Conservation (phyloP, 2,797 vertebrate genomes). For the Leuciscus waleckii region DNA sequence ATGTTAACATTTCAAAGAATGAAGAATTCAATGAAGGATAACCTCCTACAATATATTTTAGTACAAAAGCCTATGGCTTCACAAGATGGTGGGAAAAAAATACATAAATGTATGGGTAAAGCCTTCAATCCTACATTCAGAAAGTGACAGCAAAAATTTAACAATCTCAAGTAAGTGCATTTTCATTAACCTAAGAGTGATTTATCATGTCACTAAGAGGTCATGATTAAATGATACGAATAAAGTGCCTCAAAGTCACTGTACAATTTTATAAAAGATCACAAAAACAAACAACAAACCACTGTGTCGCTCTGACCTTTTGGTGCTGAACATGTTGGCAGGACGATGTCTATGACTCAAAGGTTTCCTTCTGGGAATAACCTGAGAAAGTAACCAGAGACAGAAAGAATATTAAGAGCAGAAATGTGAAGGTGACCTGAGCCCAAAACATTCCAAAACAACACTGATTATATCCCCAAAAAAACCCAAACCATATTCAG, state of each 20-base stretch:
- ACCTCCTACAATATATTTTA: neutral
- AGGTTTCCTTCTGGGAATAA: slow-evolving; percentile 49
- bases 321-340: slow-evolving; percentile 84
- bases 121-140: neutral
- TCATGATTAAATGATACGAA: slow-evolving; percentile 16
- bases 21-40: neutral
- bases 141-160: neutral
- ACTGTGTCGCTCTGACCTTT: slow-evolving; percentile 79
- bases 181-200: slow-evolving; percentile 47
- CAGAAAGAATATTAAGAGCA: slow-evolving; percentile 44
- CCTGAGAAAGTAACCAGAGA: slow-evolving; percentile 45
- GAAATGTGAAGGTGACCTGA: slow-evolving; percentile 46
- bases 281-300: slow-evolving; percentile 28
- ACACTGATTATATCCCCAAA: neutral
- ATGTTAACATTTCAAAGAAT: neutral
- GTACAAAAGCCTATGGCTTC: neutral
- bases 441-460: neutral
- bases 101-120: neutral
- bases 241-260: slow-evolving; percentile 61
- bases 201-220: slow-evolving; percentile 25
- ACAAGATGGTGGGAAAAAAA: neutral
- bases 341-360: slow-evolving; percentile 64
- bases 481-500: neutral
- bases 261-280: slow-evolving; percentile 41
- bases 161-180: slow-evolving; percentile 15